phyloP scores from a whole-genome alignment of 2,888 invertebrate genomes.

The Masnerella sp. region DNA sequence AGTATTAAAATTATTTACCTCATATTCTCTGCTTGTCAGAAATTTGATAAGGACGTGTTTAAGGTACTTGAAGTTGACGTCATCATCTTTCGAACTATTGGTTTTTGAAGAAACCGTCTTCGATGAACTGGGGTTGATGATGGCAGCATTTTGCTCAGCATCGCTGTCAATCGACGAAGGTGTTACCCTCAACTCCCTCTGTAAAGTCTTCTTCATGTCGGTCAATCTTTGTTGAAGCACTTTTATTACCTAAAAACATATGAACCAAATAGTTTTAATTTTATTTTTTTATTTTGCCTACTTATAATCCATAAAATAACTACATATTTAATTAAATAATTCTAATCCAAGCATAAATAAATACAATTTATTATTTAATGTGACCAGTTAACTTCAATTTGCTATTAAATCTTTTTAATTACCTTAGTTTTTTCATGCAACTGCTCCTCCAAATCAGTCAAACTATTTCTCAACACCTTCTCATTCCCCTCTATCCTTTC shows the following conservation, averaged over 20 bases:
- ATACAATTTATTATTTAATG: too few relatives aligned
- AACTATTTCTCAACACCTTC: conserved; percentile 78
- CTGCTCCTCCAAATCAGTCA: conserved; percentile 81
- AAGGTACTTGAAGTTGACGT: conserved; percentile 90
- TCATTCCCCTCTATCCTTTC: conserved; percentile 77
- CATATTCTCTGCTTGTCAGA: conserved; percentile 89
- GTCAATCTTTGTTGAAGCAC: conserved; percentile 91
- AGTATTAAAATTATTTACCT: conserved; percentile 75
- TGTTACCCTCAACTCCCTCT: conserved; percentile 85
- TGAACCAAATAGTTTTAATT: too few relatives aligned
- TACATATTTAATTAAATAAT: too few relatives aligned
- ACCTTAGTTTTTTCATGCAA: conserved; percentile 83
- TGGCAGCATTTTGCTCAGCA: conserved; percentile 81
- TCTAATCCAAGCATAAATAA: too few relatives aligned
- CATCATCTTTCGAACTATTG: conserved; percentile 79
- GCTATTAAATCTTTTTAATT: conserved; percentile 46
- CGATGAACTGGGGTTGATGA: conserved; percentile 82
- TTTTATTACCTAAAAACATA: conserved; percentile 91
- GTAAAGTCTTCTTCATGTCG: conserved; percentile 94
- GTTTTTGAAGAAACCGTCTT: conserved; percentile 77
- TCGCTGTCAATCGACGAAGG: conserved; percentile 80
- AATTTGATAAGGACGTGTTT: conserved; percentile 96
- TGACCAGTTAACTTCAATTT: too few relatives aligned
- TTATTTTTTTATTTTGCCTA: too few relatives aligned
- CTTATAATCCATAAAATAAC: too few relatives aligned